Conservation (phyloP, 2,888 invertebrate genomes). For the Nezara viridula region DNA sequence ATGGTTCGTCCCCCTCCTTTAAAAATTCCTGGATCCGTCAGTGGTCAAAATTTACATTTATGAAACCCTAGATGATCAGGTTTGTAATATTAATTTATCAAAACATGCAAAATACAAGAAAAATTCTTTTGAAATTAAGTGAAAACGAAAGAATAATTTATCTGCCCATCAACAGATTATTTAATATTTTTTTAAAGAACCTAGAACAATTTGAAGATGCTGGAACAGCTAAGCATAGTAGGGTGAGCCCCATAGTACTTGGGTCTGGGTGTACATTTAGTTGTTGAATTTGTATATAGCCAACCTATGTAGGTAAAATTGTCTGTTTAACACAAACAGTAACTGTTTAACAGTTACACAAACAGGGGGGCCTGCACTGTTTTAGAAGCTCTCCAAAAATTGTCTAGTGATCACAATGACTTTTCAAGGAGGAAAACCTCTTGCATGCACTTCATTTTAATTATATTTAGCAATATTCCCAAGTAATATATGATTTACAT, state of each 20-base stretch:
- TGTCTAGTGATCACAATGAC: not conserved
- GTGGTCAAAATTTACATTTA: not conserved
- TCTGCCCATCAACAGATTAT: too few relatives aligned
- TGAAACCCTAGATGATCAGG: not conserved
- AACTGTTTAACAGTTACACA: too few relatives aligned
- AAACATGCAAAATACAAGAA: not conserved
- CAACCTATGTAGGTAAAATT: not conserved
- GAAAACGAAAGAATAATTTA: not conserved
- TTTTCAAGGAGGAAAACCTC: not conserved
- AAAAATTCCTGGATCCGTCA: too few relatives aligned
- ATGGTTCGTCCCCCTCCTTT: too few relatives aligned
- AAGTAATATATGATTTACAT: not conserved
- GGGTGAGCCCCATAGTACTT: not conserved
- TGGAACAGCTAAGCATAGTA: not conserved
- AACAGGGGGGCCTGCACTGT: not conserved
- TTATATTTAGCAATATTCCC: not conserved
- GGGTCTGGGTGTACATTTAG: not conserved
- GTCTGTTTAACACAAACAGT: not conserved
- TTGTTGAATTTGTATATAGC: not conserved
- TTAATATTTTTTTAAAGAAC: too few relatives aligned
- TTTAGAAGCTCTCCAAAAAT: not conserved
- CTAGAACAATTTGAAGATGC: too few relatives aligned
- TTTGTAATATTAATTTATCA: not conserved
- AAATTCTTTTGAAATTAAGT: not conserved
- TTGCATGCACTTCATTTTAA: not conserved